These are phyloP conservation scores for Helarctos malayanus DNA, from an alignment of 2,797 vertebrate genomes.

Conservation along the genomic window DNA sequence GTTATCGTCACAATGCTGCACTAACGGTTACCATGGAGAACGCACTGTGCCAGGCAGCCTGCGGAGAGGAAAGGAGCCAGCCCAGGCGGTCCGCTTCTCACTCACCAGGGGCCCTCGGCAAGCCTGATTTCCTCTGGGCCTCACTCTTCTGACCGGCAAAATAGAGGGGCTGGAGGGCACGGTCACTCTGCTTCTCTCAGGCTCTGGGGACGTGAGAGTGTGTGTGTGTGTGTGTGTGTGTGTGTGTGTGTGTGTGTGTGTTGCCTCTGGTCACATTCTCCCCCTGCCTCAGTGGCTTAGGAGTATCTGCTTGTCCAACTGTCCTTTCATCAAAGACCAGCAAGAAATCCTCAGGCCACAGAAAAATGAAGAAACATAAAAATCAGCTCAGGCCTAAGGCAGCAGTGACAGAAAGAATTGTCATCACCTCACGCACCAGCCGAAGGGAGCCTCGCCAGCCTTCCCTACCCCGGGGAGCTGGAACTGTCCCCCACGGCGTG, in stretches of 20 bases:
- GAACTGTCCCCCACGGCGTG: neutral
- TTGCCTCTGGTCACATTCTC: neutral
- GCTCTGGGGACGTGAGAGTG: neutral
- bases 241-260: too few species aligned
- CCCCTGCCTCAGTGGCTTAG: neutral
- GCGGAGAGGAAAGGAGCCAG: neutral
- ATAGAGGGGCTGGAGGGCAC: neutral
- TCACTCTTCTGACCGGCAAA: neutral
- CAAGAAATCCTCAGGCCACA: neutral
- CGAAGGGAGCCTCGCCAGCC: neutral
- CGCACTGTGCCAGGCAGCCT: neutral
- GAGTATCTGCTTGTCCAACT: neutral
- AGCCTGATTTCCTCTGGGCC: neutral
- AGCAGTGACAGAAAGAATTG: conserved; percentile 18
- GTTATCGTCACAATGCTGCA: neutral
- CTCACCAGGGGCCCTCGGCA: neutral
- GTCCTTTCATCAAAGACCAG: conserved; percentile 31
- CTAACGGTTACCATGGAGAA: conserved; percentile 60
- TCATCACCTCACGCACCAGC: neutral
- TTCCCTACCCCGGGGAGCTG: neutral
- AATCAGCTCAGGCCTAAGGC: conserved; percentile 39
- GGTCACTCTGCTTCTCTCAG: neutral
- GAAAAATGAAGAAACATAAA: conserved; percentile 48
- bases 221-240: too few species aligned
- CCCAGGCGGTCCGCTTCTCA: neutral